Base-by-base conservation (phyloP, 2,888 invertebrate species). In the Quadroppia sp. region DNA sequence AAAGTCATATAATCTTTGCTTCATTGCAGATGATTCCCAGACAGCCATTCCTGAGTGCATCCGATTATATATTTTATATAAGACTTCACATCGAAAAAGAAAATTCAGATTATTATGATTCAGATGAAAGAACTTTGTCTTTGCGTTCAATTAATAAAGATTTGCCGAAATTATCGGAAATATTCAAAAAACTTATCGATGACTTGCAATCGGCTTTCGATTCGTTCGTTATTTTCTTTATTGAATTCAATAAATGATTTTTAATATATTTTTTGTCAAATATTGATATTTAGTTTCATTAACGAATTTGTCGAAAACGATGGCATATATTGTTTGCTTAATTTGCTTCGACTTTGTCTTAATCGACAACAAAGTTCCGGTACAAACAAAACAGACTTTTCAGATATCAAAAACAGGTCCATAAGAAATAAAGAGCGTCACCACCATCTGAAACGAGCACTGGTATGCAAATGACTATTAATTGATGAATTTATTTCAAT, bases 251-350 rank as follows among this genome's bases (percentile, higher is more conserved):
- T 40, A 9, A 9, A 9, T 40, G 13, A 40, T 13, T 6, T 40
- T 40, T 13, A 40, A 6, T 40, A 40, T 13, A 40, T 40, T 40
- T 40, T 40, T 6, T 13, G 6, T 40, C 13, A 40, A 40, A 40
- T 40, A 40, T 40, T 50, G 7, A n/a, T 17, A 50, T 73, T 59
- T 85, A 95, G 94, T 83, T 96, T 95, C 82, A 89, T 95, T 11
- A 92, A 93, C 83, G 95, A 95, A 83, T 94, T 95, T 82, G 88
- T 92, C 0, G 88, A 90, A 72, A 87, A 92, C 80, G 93, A 94
- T 83, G 95, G 95, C 11, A 89, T 94, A 1, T 88, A 89, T 6
- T 84, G 93, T 64, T 86, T 95, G 13, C 83, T 95, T 79, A 93
- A 93, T 82, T 88, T 94, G 1, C 85, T 95, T 76, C 88, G 92